These are phyloP conservation scores for Melolontha melolontha DNA, from an alignment of 2,888 invertebrate genomes.

Conservation along the genomic window DNA sequence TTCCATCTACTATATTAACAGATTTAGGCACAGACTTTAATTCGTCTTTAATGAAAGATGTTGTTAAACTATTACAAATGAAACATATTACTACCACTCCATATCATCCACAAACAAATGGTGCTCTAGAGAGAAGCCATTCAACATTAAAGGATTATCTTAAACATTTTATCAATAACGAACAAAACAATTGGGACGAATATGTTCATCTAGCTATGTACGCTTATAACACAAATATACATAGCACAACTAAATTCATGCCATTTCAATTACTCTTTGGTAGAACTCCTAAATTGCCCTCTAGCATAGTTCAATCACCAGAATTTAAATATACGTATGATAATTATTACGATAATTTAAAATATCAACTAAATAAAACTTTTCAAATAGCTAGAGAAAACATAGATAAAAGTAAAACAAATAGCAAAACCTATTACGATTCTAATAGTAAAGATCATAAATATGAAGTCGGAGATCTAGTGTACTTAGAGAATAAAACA, in stretches of 20 bases:
- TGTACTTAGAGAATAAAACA: conserved; percentile 16
- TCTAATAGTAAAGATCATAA: background rate
- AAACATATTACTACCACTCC: conserved; percentile 53
- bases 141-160: conserved; percentile 55
- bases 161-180: conserved; percentile 53
- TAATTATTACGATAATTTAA: conserved; percentile 47
- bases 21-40: conserved; percentile 55
- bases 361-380: conserved; percentile 47
- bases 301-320: conserved; percentile 46
- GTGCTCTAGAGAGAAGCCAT: conserved; percentile 56
- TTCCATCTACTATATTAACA: conserved; percentile 53
- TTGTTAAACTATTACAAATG: conserved; percentile 52
- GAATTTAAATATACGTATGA: conserved; percentile 53
- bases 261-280: conserved; percentile 53
- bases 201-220: conserved; percentile 54
- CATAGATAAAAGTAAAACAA: conserved; percentile 46
- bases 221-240: conserved; percentile 50
- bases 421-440: conserved; percentile 44
- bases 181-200: conserved; percentile 56
- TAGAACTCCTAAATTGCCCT: conserved; percentile 43
- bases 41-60: conserved; percentile 52
- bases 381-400: conserved; percentile 50
- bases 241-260: conserved; percentile 50
- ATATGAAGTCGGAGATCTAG: conserved; percentile 22
- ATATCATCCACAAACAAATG: conserved; percentile 55